Percentiles rank a stretch among this genome's conserved stretches.
Conservation (phyloP, 2,888 invertebrate species). For the Napeogenes sylphis region DNA sequence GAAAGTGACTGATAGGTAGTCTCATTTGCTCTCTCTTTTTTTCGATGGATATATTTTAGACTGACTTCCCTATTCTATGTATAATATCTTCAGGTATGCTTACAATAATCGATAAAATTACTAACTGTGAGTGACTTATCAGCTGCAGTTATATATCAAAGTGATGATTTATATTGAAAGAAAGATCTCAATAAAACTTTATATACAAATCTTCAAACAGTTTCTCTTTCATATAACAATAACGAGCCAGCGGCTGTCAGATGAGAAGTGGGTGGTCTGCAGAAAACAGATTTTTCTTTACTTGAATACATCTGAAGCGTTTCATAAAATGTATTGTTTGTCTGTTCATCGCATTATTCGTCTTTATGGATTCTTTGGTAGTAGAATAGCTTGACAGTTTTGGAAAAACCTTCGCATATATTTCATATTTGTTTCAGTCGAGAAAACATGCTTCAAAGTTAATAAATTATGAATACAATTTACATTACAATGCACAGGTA, state of each 20-base stretch:
- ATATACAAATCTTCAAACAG: constrained; percentile 36
- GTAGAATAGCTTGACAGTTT: background rate
- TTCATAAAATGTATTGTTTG: constrained; percentile 13
- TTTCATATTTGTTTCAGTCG: background rate
- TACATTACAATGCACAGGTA: background rate
- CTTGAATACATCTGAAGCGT: constrained; percentile 45
- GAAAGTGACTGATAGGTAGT: too few species aligned
- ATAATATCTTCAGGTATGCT: too few species aligned
- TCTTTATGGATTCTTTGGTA: background rate
- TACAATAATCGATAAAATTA: too few species aligned
- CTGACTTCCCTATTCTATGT: too few species aligned
- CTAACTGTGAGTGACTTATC: too few species aligned
- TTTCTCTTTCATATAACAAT: constrained; percentile 50
- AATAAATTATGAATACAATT: background rate
- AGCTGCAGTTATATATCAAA: too few species aligned
- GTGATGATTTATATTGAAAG: background rate
- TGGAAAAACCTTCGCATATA: background rate
- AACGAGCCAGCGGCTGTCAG: constrained; percentile 55
- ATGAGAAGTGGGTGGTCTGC: constrained; percentile 58
- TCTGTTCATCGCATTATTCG: constrained; percentile 1
- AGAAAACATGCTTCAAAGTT: background rate
- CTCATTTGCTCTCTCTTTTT: too few species aligned
- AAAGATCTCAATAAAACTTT: constrained; percentile 11
- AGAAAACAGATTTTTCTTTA: constrained; percentile 53
- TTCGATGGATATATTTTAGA: too few species aligned